Conservation (phyloP, 2,888 invertebrate species). For the Hipparchia semele region DNA sequence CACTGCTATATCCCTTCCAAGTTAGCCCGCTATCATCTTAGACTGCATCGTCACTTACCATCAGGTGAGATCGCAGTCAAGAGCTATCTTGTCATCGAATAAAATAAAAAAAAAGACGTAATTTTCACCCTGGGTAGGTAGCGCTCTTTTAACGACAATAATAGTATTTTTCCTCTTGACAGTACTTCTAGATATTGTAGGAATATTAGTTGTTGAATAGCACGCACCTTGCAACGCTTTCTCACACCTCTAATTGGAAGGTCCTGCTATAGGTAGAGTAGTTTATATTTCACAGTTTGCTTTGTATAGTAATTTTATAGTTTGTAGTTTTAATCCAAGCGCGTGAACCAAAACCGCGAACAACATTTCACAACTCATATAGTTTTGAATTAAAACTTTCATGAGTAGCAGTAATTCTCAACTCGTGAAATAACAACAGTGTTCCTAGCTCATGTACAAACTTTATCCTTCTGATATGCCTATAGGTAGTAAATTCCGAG, state of each 20-base stretch:
- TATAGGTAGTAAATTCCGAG: too few relatives aligned
- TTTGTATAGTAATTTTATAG: background rate
- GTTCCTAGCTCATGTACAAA: background rate
- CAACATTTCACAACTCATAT: background rate
- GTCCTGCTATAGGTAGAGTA: background rate
- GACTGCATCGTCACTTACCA: too few relatives aligned
- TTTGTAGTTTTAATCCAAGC: background rate
- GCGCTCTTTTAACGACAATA: background rate
- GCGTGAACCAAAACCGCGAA: background rate
- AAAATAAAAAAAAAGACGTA: too few relatives aligned
- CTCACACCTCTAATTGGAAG: too few relatives aligned
- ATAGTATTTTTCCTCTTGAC: too few relatives aligned
- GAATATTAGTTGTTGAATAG: too few relatives aligned
- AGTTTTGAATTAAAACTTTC: constrained; percentile 6
- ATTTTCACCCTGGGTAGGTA: background rate
- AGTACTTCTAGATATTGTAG: too few relatives aligned
- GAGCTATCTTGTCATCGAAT: too few relatives aligned
- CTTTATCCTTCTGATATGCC: background rate
- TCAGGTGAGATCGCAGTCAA: too few relatives aligned
- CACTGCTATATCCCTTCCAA: too few relatives aligned
- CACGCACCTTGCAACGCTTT: background rate
- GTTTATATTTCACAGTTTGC: background rate
- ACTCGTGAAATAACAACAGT: background rate
- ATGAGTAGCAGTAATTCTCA: background rate
- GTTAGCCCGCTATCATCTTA: too few relatives aligned